Conservation (phyloP, 2,797 vertebrate genomes). For the Streptopelia turtur region DNA sequence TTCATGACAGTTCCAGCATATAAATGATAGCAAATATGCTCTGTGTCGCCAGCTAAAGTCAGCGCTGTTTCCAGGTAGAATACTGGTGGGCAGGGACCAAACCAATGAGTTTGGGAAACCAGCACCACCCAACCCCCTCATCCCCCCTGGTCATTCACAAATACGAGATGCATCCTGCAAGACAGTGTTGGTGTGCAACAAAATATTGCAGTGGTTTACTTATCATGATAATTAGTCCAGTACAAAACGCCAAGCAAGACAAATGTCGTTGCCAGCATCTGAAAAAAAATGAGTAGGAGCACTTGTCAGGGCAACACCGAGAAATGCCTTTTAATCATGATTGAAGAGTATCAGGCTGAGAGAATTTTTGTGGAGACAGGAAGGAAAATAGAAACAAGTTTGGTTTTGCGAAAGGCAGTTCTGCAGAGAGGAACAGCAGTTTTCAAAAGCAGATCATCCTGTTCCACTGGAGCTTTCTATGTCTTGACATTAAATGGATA, state of each 20-base stretch:
- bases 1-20: slow-evolving; percentile 37
- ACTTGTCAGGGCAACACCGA: not conserved
- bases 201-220: not conserved
- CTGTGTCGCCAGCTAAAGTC: not conserved
- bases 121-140: not conserved
- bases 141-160: not conserved
- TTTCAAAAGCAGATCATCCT: not conserved
- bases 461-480: not conserved
- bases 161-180: not conserved
- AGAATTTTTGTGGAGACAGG: not conserved
- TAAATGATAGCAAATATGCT: slow-evolving; percentile 9
- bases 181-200: not conserved
- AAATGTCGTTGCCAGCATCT: not conserved
- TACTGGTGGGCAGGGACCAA: not conserved
- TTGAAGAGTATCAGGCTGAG: not conserved
- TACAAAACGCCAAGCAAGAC: not conserved
- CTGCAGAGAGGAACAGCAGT: not conserved
- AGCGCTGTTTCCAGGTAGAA: slow-evolving; percentile 17
- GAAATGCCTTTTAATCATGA: not conserved
- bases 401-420: not conserved
- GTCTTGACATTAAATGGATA: not conserved
- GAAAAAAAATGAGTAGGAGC: not conserved
- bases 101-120: not conserved
- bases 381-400: not conserved
- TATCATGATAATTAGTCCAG: not conserved